Base-by-base conservation (phyloP, 1,140 invertebrate species). In the Pseudomyrmex cubaensis region DNA sequence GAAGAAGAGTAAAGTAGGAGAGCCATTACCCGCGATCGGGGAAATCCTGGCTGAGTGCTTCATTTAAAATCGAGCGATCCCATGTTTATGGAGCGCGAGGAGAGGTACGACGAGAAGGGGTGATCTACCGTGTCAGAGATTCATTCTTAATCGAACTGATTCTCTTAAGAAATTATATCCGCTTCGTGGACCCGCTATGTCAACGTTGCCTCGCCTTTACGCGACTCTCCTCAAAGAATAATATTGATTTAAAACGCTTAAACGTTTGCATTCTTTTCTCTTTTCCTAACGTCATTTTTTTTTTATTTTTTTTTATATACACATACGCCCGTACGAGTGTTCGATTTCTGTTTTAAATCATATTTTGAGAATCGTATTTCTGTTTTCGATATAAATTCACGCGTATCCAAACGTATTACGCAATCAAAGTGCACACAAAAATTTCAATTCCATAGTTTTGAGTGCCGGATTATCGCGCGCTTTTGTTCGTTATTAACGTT, bases 1-100 rank as follows among this genome's bases (percentile, higher is more conserved):
- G 86, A 87, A 87, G 86, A 87, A 87, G 77, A 72, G 69, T 59
- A 63, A 83, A 84, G 86, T 64, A 67, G 67, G 80, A 66, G 86
- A 62, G 57, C 86, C 82, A 87, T 87, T 87, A 87, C 83, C 35
- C 64, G 50, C 63, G 85, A 87, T 84, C 77, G 86, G 76, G 74
- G 85, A 82, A 87, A 87, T 72, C 85, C 70, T 83, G 86, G 77
- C 66, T 80, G 76, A 80, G 76, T 80, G 76, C 76, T 80, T 80
- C 76, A 80, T 80, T 80, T 80, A 80, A 80, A 80, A 80, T 80
- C 76, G 76, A 80, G 66, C 76, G 76, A 80, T 80, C 46, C 76
- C 20, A 48, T 80, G 66, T 80, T 80, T 80, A 80, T 72, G 66
- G 76, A 59, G 76, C 22, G 44, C 22, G 44, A 17, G n/a, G 61